Percentiles rank a stretch among this genome's conserved stretches.
Conservation (phyloP, 2,797 vertebrate species). For the Sparidentex hasta region DNA sequence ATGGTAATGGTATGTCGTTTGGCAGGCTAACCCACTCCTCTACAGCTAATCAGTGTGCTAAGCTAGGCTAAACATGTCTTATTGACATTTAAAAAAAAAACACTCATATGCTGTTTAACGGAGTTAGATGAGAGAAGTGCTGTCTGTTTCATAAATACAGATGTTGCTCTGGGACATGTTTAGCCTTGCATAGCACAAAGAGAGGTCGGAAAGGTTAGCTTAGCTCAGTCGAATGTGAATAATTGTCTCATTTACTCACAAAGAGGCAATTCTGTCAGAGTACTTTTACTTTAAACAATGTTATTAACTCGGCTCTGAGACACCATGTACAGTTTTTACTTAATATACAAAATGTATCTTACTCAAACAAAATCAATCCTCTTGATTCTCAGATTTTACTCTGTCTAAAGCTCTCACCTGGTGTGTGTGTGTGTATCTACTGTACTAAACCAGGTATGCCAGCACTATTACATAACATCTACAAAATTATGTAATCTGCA, state of each 20-base stretch:
- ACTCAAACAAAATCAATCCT: neutral
- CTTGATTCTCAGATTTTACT: neutral
- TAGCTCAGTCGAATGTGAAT: neutral
- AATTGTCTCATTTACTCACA: neutral
- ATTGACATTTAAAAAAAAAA: too few species aligned
- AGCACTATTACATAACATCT: constrained; percentile 42
- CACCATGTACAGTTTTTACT: neutral
- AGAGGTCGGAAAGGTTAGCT: neutral
- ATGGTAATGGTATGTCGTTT: too few species aligned
- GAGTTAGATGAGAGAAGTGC: too few species aligned
- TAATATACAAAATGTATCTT: too few species aligned
- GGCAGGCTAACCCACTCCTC: too few species aligned
- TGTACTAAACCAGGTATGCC: constrained; percentile 15
- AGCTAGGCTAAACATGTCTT: too few species aligned
- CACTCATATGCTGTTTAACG: too few species aligned
- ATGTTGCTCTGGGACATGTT: neutral
- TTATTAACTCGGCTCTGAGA: too few species aligned
- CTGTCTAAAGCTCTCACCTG: constrained; percentile 16
- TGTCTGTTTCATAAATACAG: too few species aligned
- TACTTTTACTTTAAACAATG: too few species aligned
- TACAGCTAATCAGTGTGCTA: too few species aligned
- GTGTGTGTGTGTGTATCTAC: neutral
- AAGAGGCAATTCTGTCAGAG: neutral
- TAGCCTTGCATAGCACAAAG: neutral
- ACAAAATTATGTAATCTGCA: constrained; percentile 45